Percentiles rank a stretch among this genome's conserved stretches.
These are phyloP conservation scores for Varanus salvator DNA, from an alignment of 2,113 vertebrate genomes.

Conservation along the genomic window DNA sequence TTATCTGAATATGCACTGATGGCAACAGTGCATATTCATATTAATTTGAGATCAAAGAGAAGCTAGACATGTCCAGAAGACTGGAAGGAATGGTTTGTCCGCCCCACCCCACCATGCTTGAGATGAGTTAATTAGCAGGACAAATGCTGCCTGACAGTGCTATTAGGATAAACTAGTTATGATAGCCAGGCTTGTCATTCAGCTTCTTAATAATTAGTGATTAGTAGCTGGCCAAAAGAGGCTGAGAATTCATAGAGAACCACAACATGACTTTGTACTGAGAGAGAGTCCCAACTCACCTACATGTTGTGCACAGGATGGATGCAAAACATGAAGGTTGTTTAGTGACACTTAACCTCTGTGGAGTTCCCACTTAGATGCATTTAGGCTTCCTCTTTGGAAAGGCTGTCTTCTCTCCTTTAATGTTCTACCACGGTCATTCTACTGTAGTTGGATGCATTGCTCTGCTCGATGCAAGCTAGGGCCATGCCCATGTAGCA, in stretches of 20 bases:
- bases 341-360: not conserved
- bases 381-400: not conserved
- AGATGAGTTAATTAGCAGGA: slow-evolving; percentile 33
- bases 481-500: no score
- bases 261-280: not conserved
- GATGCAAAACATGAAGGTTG: no score
- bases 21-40: slow-evolving; percentile 14
- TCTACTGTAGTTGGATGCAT: not conserved
- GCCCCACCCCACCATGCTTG: slow-evolving; percentile 4
- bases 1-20: not conserved
- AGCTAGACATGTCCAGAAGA: not conserved
- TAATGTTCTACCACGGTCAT: not conserved
- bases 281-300: not conserved
- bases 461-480: no score
- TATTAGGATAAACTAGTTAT: slow-evolving; percentile 35
- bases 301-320: not conserved
- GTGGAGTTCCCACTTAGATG: not conserved
- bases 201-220: slow-evolving; percentile 42
- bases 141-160: slow-evolving; percentile 39
- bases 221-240: slow-evolving; percentile 17
- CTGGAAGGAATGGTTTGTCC: not conserved
- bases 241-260: not conserved
- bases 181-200: slow-evolving; percentile 35
- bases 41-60: slow-evolving; percentile 16
- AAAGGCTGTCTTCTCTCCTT: not conserved